A percentile compares a stretch with the other conserved stretches of the same genome.
Evolutionary conservation across 2,113 vertebrate genomes (phyloP).

Genomic region (Cervus canadensis): DNA sequence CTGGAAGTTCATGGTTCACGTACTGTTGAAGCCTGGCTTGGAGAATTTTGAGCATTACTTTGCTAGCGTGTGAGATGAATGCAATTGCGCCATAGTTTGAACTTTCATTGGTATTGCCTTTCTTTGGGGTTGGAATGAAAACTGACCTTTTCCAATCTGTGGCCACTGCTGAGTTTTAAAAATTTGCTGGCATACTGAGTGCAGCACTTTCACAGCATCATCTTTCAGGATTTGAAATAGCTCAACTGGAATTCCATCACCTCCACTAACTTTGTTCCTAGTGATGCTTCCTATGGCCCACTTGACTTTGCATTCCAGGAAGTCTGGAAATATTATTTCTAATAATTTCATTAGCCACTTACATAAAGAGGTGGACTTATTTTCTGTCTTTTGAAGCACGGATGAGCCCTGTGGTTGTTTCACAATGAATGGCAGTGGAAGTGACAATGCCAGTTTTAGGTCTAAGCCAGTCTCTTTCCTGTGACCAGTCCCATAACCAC

Average conservation of each 20-base stretch:
- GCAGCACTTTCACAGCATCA: background rate
- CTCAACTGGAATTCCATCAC: background rate
- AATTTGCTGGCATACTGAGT: background rate
- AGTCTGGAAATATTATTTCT: background rate
- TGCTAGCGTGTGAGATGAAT: background rate
- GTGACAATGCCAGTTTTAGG: background rate
- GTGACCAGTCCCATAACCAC: background rate
- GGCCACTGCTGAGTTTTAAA: background rate
- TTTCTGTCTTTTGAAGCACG: background rate
- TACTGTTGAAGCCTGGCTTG: background rate
- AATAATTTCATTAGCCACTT: background rate
- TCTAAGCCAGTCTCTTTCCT: background rate
- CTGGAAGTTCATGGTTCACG: background rate
- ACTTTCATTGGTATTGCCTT: background rate
- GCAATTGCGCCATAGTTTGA: background rate
- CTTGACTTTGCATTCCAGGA: background rate
- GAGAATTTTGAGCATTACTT: background rate
- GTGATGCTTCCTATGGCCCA: background rate
- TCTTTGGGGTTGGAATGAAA: background rate
- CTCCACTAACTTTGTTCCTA: background rate
- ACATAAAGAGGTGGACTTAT: background rate
- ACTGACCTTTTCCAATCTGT: background rate
- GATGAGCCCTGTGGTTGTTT: background rate
- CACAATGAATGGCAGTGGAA: fast-evolving
- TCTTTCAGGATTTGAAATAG: background rate